Evolutionary conservation across 2,888 invertebrate species (phyloP), one percentile per base, ranked within the genome.

Genomic region (Syrista parreyssii): DNA sequence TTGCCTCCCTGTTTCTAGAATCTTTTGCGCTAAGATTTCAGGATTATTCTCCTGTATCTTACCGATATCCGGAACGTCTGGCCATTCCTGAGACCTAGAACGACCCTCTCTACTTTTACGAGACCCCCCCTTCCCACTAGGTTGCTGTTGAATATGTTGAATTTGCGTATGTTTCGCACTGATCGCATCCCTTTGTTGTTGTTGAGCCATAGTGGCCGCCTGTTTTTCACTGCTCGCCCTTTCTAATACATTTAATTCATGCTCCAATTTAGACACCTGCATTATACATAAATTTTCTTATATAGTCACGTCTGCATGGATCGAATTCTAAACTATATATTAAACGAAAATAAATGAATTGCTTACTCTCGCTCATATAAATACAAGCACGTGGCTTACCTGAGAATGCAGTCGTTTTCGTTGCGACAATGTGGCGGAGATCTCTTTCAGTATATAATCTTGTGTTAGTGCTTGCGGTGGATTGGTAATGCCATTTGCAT

Each of bases 21-120:
- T 97, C 91, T 98, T 98, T 91, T 97, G 96, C 0, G 97, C 97
- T 76, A 97, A 92, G 76, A 97, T 94, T 91, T 97, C 97, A 0
- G 97, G 97, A 92, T 98, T 97, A 89, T 97, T 97, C 89, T 98
- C 98, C 88, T 97, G 96, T 79, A 97, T 97, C 92, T 97, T 97
- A 1, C 96, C 96, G 76, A 97, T 95, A 85, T 97, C 97, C 1
- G 97, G 97, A 40, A 97, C 96, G 86, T 97, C 97, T 0, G 97
- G 97, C 97, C 97, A 97, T 88, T 97, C 97, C 88, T 97, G 97
- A 0, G 97, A 96, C 3, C 97, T 94, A 11, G 96, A 95, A 31
- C 97, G 93, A 85, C 95, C 95, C 84, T 97, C 96, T 31, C 95
- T 92, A 79, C 93, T 93, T 86, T 95, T 95, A 36, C 96, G 93